Conservation (phyloP, 2,888 invertebrate genomes). For the Acleris cristana region DNA sequence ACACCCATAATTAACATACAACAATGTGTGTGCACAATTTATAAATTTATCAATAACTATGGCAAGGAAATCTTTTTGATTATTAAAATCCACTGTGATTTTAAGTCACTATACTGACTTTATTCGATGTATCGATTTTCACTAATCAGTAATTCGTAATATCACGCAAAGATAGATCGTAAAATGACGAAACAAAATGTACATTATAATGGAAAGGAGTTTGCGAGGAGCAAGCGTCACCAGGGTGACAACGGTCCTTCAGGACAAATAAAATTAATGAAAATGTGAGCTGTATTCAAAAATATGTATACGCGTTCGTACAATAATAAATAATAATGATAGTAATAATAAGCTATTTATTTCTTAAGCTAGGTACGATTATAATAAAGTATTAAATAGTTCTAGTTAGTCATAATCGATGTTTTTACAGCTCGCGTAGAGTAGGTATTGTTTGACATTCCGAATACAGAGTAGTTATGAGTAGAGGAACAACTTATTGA, state of each 20-base stretch:
- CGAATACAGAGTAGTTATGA: constrained; percentile 32
- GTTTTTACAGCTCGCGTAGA: constrained; percentile 50
- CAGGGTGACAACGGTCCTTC: constrained; percentile 33
- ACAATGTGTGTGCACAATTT: too few species aligned
- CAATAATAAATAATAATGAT: constrained; percentile 77
- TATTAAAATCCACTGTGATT: too few species aligned
- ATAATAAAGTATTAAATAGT: constrained; percentile 62
- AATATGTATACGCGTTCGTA: constrained; percentile 82
- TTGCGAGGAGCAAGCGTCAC: constrained; percentile 19
- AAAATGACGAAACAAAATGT: too few species aligned
- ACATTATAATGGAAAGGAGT: neutral
- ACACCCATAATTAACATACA: too few species aligned
- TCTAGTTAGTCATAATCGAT: constrained; percentile 55
- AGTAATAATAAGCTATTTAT: constrained; percentile 71
- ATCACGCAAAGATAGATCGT: too few species aligned
- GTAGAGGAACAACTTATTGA: constrained; percentile 12
- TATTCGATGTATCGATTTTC: too few species aligned
- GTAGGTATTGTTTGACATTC: constrained; percentile 42
- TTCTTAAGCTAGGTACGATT: constrained; percentile 58
- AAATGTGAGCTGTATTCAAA: constrained; percentile 75
- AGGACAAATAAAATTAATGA: constrained; percentile 37
- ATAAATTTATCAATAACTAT: too few species aligned
- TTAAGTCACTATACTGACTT: too few species aligned
- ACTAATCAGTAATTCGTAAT: too few species aligned
- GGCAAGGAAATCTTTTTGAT: too few species aligned